A percentile compares a stretch with the other conserved stretches of the same genome.
Conservation (phyloP, 1,140 invertebrate species). For the Thaumatotibia leucotreta region DNA sequence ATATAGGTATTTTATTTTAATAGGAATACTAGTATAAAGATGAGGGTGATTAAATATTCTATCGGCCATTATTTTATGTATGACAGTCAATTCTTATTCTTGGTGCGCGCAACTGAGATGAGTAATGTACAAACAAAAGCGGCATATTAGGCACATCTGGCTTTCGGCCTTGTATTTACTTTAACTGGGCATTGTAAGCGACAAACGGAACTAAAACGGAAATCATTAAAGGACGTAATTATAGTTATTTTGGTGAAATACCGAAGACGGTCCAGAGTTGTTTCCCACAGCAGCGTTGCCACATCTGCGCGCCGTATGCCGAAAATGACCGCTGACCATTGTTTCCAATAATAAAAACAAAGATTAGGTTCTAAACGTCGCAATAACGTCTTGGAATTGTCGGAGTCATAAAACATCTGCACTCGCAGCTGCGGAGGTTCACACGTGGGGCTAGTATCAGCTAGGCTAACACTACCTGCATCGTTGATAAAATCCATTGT, state of each 20-base stretch:
- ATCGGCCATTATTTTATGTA: not conserved
- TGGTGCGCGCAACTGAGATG: not conserved
- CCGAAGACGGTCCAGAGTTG: slow-evolving; percentile 2
- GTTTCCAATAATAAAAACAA: slow-evolving; percentile 67
- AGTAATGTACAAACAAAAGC: not conserved
- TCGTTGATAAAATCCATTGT: slow-evolving; percentile 33
- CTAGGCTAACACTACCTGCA: slow-evolving; percentile 39
- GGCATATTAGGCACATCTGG: not conserved
- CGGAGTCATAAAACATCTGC: slow-evolving; percentile 72
- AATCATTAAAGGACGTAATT: slow-evolving; percentile 9
- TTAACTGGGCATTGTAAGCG: not conserved
- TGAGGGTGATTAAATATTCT: not conserved
- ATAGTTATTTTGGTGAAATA: not conserved
- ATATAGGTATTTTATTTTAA: too few relatives aligned
- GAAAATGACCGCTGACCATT: slow-evolving; percentile 68
- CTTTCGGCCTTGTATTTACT: not conserved
- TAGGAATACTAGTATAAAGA: not conserved
- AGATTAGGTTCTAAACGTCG: slow-evolving; percentile 72
- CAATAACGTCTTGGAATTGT: slow-evolving; percentile 72
- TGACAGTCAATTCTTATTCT: not conserved
- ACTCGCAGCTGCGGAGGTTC: slow-evolving; percentile 64
- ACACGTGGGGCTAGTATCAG: slow-evolving; percentile 44
- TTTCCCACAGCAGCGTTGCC: too few relatives aligned
- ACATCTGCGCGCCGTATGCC: slow-evolving; percentile 62
- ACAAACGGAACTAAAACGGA: slow-evolving; percentile 2